Percentiles rank a stretch among this genome's conserved stretches.
phyloP scores from a whole-genome alignment of 2,113 vertebrate species.

The Dendrocopos noguchii region DNA sequence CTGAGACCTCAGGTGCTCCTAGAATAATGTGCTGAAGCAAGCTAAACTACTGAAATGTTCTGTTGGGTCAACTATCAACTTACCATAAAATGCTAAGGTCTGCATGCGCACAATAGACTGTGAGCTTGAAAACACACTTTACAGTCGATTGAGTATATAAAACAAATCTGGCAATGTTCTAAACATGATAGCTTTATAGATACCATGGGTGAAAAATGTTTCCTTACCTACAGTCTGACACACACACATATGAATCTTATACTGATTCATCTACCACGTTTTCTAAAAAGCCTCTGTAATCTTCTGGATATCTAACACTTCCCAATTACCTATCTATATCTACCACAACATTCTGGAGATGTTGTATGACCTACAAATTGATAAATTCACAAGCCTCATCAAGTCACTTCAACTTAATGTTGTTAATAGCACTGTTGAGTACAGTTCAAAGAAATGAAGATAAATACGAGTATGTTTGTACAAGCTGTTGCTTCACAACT shows the following conservation, averaged over 20 bases:
- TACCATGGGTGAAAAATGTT: not conserved
- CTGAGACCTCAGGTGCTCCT: conserved; percentile 25
- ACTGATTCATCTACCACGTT: not conserved
- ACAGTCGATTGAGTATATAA: not conserved
- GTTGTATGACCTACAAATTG: not conserved
- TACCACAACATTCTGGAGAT: not conserved
- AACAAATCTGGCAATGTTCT: conserved; percentile 6
- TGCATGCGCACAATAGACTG: not conserved
- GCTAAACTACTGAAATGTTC: conserved; percentile 7
- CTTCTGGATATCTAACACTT: not conserved
- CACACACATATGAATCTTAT: not conserved
- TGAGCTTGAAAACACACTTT: conserved; percentile 36
- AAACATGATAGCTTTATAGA: conserved; percentile 1
- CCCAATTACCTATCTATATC: not conserved
- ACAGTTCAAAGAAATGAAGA: not conserved
- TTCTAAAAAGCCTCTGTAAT: not conserved
- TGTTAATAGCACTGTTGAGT: not conserved
- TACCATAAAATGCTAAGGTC: conserved; percentile 28
- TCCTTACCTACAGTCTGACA: not conserved
- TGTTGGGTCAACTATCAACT: conserved; percentile 38
- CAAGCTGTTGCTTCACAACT: not conserved
- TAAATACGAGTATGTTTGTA: not conserved
- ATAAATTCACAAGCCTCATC: not conserved
- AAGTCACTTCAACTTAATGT: not conserved
- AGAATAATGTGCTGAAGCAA: conserved; percentile 30